Conservation (phyloP, 2,113 vertebrate species). For the Corythornis madagascariensis region DNA sequence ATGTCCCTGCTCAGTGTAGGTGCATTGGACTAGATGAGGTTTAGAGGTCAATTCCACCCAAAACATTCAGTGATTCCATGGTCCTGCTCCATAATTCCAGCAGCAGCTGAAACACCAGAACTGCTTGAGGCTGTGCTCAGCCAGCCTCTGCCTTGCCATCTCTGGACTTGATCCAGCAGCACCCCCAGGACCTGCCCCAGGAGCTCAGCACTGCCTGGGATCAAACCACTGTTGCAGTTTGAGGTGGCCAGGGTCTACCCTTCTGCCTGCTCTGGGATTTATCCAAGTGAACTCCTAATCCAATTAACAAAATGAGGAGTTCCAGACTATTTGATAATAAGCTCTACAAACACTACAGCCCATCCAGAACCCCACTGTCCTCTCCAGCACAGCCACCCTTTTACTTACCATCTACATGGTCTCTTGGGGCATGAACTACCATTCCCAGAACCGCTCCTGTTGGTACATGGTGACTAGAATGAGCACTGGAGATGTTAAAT, state of each 20-base stretch:
- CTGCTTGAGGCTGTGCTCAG: fast-evolving
- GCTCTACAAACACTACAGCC: not conserved
- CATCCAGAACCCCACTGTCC: not conserved
- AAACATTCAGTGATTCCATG: not conserved
- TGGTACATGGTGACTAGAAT: not conserved
- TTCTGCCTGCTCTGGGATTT: not conserved
- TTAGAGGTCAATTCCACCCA: not conserved
- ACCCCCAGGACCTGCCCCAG: not conserved
- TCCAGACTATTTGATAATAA: not conserved
- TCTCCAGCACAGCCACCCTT: not conserved
- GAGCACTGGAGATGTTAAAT: not conserved
- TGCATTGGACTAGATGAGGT: not conserved
- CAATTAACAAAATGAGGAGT: not conserved
- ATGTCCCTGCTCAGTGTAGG: not conserved
- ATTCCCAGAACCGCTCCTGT: not conserved
- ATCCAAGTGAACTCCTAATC: not conserved
- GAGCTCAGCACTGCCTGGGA: not conserved
- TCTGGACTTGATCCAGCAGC: not conserved
- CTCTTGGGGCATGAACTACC: not conserved
- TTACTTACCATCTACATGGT: not conserved
- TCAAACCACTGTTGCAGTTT: not conserved
- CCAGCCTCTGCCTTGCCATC: not conserved
- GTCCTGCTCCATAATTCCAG: not conserved
- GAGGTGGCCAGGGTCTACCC: not conserved
- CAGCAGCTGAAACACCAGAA: fast-evolving